phyloP scores from a whole-genome alignment of 2,888 invertebrate species.

The Adineta ricciae region DNA sequence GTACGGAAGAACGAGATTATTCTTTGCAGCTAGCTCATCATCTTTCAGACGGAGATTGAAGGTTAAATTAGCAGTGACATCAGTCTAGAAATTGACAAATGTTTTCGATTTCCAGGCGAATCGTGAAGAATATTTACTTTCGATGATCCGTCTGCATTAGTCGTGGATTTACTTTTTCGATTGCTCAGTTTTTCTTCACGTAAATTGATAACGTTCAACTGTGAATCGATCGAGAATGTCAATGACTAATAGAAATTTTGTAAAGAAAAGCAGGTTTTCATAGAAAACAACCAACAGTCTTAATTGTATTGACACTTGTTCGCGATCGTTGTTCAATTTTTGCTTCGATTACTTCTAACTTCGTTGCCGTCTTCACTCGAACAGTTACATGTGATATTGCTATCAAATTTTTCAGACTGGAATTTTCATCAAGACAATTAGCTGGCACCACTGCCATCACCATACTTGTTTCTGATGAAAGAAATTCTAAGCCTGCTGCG shows the following conservation, averaged over 20 bases:
- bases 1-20: conserved; percentile 31
- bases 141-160: not conserved
- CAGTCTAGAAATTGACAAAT: not conserved
- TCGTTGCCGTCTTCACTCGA: not conserved
- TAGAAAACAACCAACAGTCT: not conserved
- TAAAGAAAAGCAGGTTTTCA: not conserved
- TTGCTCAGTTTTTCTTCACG: conserved; percentile 6
- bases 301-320: not conserved
- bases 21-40: conserved; percentile 29
- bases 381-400: not conserved
- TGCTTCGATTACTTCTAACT: not conserved
- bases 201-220: not conserved
- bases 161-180: not conserved
- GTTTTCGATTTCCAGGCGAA: not conserved
- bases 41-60: conserved; percentile 31
- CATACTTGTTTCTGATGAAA: not conserved
- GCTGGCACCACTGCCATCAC: not conserved
- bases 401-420: not conserved
- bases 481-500: not conserved
- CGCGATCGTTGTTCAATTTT: conserved; percentile 10
- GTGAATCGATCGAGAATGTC: not conserved
- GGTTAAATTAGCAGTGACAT: conserved; percentile 11
- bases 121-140: not conserved
- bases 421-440: not conserved
- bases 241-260: not conserved